Conservation (phyloP, 2,113 vertebrate genomes). For the Camelus bactrianus region DNA sequence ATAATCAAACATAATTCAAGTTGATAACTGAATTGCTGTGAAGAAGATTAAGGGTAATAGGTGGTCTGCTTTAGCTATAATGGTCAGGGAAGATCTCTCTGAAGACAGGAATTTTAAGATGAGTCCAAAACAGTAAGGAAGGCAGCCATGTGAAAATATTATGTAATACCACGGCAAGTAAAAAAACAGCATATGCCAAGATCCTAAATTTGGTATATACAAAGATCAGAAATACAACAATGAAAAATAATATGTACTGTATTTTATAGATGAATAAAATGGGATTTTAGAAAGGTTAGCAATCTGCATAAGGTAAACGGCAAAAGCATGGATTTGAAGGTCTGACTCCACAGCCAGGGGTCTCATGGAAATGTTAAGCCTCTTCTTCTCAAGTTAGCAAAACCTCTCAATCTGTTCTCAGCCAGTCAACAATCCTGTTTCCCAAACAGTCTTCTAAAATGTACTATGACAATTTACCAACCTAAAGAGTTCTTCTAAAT, state of each 20-base stretch:
- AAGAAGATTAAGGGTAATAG: background rate
- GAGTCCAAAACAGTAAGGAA: background rate
- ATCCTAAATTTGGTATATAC: background rate
- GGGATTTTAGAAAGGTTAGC: background rate
- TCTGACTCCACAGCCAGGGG: background rate
- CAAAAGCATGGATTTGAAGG: background rate
- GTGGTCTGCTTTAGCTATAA: background rate
- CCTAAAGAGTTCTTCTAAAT: background rate
- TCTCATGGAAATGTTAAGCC: background rate
- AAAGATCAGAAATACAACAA: background rate
- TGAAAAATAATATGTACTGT: background rate
- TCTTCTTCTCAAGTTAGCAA: background rate
- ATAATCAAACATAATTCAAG: background rate
- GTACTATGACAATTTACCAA: background rate
- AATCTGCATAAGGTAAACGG: background rate
- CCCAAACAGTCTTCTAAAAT: background rate
- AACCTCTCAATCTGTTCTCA: background rate
- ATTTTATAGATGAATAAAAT: background rate
- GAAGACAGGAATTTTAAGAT: background rate
- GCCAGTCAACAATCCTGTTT: background rate
- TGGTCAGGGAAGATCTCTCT: background rate
- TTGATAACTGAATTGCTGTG: background rate
- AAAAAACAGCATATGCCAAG: background rate
- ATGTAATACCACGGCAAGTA: background rate
- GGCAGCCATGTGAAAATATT: background rate